phyloP scores from a whole-genome alignment of 2,888 invertebrate species.

The Capitulum mitella region DNA sequence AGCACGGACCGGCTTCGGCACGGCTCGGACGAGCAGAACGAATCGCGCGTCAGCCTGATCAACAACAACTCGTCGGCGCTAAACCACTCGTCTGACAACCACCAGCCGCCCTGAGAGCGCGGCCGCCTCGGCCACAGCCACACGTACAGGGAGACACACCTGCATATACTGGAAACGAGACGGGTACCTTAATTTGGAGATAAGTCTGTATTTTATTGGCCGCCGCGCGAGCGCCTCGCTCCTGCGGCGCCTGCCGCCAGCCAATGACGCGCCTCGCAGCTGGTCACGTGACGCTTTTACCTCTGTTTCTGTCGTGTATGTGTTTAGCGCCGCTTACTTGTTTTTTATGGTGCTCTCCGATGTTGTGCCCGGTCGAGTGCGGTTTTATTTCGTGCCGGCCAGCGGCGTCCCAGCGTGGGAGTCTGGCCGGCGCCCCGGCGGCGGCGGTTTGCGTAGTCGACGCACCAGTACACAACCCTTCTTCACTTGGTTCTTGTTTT shows the following conservation, averaged over 20 bases:
- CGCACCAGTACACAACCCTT: not conserved
- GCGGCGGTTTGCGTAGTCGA: not conserved
- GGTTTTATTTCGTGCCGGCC: not conserved
- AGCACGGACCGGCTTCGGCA: not conserved
- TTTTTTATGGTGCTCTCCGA: not conserved
- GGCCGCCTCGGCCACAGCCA: not conserved
- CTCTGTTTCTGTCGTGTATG: conserved; percentile 21
- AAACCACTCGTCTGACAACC: not conserved
- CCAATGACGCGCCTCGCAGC: conserved; percentile 7
- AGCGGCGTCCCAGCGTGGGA: not conserved
- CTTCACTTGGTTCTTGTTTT: conserved; percentile 16
- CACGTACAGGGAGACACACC: not conserved
- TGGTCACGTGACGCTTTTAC: not conserved
- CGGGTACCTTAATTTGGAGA: conserved; percentile 23
- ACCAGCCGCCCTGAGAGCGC: conserved; percentile 8
- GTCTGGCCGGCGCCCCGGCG: not conserved
- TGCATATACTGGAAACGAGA: conserved; percentile 20
- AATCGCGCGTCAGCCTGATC: conserved; percentile 12
- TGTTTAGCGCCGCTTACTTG: conserved; percentile 10
- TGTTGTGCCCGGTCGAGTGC: not conserved
- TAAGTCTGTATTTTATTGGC: not conserved
- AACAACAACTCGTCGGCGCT: conserved; percentile 15
- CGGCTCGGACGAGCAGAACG: not conserved
- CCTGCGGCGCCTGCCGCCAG: not conserved
- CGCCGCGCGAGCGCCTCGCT: not conserved